A percentile compares a stretch with the other conserved stretches of the same genome.
phyloP scores from a whole-genome alignment of 2,113 vertebrate species.

The Tychaedon coryphoeus region DNA sequence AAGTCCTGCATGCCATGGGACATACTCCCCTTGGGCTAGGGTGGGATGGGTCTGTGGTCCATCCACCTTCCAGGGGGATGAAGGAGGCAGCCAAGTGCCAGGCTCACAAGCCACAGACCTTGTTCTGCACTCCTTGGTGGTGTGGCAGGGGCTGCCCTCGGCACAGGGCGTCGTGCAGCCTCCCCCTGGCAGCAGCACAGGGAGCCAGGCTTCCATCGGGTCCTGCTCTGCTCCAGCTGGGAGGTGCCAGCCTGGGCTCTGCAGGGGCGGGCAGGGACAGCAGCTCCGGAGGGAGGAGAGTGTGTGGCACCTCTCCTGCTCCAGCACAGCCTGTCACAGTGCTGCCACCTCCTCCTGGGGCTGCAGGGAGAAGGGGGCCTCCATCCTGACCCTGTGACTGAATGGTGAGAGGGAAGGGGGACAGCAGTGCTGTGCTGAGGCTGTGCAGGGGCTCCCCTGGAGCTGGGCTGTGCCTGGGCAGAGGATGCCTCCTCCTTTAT shows the following conservation, averaged over 20 bases:
- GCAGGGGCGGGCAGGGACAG: background rate
- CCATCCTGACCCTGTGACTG: background rate
- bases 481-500: background rate
- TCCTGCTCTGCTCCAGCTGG: background rate
- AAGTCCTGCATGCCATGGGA: background rate
- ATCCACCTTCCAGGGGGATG: background rate
- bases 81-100: background rate
- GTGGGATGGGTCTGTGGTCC: background rate
- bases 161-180: background rate
- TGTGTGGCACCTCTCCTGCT: fast-evolving
- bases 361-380: background rate
- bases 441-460: background rate
- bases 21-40: background rate
- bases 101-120: background rate
- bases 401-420: no score
- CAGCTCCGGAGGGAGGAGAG: background rate
- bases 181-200: background rate
- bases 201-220: background rate
- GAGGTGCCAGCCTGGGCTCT: background rate
- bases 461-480: background rate
- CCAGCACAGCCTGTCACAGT: background rate
- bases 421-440: background rate
- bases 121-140: fast-evolving
- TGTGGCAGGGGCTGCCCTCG: background rate
- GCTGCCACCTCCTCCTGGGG: background rate